Percentiles rank a stretch among this genome's conserved stretches.
These are phyloP conservation scores for Himalopsyche japonica DNA, from an alignment of 2,888 invertebrate genomes.

Conservation along the genomic window DNA sequence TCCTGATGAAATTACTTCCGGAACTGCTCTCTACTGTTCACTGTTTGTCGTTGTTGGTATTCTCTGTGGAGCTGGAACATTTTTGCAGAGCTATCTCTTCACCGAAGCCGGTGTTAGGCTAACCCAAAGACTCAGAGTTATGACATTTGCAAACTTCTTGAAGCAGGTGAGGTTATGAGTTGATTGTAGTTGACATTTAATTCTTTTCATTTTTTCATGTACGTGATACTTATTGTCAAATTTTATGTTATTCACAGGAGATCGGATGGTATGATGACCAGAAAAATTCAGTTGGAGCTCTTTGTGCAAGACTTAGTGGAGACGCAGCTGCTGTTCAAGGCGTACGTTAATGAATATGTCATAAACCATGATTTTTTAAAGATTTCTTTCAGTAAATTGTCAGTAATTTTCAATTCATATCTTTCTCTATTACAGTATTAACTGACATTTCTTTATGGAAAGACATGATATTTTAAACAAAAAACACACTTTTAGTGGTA, in stretches of 20 bases:
- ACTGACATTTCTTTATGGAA: too few relatives aligned
- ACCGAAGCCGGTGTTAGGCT: slow-evolving; percentile 73
- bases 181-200: neutral
- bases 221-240: too few relatives aligned
- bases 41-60: slow-evolving; percentile 67
- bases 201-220: too few relatives aligned
- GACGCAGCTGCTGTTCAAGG: slow-evolving; percentile 69
- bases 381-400: too few relatives aligned
- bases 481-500: too few relatives aligned
- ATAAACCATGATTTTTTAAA: too few relatives aligned
- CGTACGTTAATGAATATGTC: slow-evolving; percentile 16
- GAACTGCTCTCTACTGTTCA: slow-evolving; percentile 64
- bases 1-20: slow-evolving; percentile 56
- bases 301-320: slow-evolving; percentile 64
- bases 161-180: slow-evolving; percentile 50
- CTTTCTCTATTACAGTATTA: too few relatives aligned
- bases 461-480: too few relatives aligned
- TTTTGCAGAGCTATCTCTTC: slow-evolving; percentile 73
- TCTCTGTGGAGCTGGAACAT: slow-evolving; percentile 66
- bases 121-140: slow-evolving; percentile 64
- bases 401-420: too few relatives aligned
- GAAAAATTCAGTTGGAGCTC: slow-evolving; percentile 63
- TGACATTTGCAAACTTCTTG: slow-evolving; percentile 58
- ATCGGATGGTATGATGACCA: slow-evolving; percentile 68
- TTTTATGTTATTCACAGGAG: slow-evolving; percentile 51